Percentiles rank a stretch among this genome's conserved stretches.
phyloP scores from a whole-genome alignment of 2,797 vertebrate genomes.

The Hydrophis major region DNA sequence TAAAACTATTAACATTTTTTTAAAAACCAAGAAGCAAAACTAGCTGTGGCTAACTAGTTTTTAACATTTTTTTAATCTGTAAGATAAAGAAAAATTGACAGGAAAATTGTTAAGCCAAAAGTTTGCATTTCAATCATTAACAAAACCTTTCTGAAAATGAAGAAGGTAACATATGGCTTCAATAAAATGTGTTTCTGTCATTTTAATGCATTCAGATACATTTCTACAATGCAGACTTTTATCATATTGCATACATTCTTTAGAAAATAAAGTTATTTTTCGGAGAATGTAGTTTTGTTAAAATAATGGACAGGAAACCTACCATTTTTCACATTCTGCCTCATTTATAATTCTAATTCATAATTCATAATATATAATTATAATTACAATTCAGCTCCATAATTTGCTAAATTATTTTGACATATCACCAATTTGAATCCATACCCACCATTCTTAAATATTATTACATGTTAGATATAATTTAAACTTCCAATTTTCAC shows the following conservation, averaged over 20 bases:
- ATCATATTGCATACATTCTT: conserved; percentile 66
- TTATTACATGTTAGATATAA: conserved; percentile 1
- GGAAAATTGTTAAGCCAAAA: conserved; percentile 70
- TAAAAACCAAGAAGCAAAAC: conserved; percentile 40
- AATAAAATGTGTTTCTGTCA: conserved; percentile 82
- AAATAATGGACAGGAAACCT: conserved; percentile 63
- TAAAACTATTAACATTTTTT: conserved; percentile 32
- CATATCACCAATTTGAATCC: conserved; percentile 27
- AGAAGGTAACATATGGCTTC: conserved; percentile 76
- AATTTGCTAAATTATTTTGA: conserved; percentile 41
- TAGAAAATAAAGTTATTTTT: conserved; percentile 53
- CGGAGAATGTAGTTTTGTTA: conserved; percentile 57
- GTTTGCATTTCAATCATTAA: conserved; percentile 71
- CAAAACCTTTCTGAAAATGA: conserved; percentile 69
- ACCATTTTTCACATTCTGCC: conserved; percentile 44
- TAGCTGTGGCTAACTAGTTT: conserved; percentile 37
- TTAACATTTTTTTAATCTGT: conserved; percentile 72
- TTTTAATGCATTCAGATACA: conserved; percentile 78
- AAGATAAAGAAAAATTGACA: conserved; percentile 71
- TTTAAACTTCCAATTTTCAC: neutral
- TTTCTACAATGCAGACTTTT: conserved; percentile 73
- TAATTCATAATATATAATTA: no score
- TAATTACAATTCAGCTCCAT: conserved; percentile 22
- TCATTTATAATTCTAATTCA: conserved; percentile 42
- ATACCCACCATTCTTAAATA: conserved; percentile 34